Conservation (phyloP, 2,888 invertebrate genomes). For the Xylocampa areola region DNA sequence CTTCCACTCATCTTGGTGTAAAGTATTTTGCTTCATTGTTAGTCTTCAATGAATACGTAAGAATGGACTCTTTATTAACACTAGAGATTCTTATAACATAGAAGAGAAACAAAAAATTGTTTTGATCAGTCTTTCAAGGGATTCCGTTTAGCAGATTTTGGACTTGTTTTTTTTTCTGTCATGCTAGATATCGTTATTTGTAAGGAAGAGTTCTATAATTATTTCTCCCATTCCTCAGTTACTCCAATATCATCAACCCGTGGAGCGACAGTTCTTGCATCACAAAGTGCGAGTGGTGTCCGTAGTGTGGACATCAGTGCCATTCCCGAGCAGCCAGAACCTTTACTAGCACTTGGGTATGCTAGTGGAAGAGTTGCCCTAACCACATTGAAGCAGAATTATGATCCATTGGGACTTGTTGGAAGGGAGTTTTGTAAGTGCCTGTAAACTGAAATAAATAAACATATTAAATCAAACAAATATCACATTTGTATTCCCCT, state of each 20-base stretch:
- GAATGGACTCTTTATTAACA: no score
- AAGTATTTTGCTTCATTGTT: no score
- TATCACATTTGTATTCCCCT: no score
- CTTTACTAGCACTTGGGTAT: slow-evolving; percentile 96
- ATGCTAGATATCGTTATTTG: not conserved
- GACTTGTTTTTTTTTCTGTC: no score
- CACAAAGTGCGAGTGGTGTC: slow-evolving; percentile 94
- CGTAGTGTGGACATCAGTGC: slow-evolving; percentile 96
- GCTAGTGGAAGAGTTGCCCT: slow-evolving; percentile 96
- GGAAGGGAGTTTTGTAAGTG: slow-evolving; percentile 94
- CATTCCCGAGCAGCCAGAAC: slow-evolving; percentile 93
- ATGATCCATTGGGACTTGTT: slow-evolving; percentile 92
- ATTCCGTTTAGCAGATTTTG: no score
- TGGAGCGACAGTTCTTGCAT: slow-evolving; percentile 92
- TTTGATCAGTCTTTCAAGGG: no score
- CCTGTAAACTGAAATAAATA: not conserved
- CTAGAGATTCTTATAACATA: no score
- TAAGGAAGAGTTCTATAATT: not conserved
- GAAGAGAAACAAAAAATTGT: no score
- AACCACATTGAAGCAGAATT: slow-evolving; percentile 93
- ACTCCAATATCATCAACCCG: slow-evolving; percentile 92
- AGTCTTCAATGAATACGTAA: no score
- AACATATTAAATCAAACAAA: no score
- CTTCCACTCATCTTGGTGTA: no score
- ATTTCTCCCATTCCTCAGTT: slow-evolving; percentile 80